Percentiles rank a stretch among this genome's conserved stretches.
Conservation (phyloP, 1,140 invertebrate species). For the Nilaparvata lugens region DNA sequence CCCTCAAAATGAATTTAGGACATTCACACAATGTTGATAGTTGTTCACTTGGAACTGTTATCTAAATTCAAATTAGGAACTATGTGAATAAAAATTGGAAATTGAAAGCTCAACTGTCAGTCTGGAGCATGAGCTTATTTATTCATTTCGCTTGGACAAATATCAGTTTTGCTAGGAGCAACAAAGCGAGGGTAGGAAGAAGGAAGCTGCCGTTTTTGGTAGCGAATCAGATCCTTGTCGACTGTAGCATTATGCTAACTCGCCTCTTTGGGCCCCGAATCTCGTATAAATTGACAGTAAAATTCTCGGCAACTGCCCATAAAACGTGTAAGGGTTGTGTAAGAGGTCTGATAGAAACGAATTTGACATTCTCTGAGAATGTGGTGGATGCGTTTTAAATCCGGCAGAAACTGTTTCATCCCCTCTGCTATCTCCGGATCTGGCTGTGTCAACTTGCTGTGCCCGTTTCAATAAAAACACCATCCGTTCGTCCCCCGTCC, state of each 20-base stretch:
- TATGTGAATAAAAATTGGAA: too few species aligned
- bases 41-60: too few species aligned
- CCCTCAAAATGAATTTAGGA: too few species aligned
- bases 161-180: too few species aligned
- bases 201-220: too few species aligned
- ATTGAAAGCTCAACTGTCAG: too few species aligned
- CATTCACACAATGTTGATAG: too few species aligned
- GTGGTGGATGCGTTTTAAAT: constrained; percentile 5
- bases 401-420: neutral
- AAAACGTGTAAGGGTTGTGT: constrained; percentile 4
- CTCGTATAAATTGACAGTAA: constrained; percentile 6
- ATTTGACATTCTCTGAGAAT: constrained; percentile 5
- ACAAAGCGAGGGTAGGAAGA: too few species aligned
- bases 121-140: too few species aligned
- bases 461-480: neutral
- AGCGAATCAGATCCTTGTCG: neutral
- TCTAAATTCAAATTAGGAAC: too few species aligned
- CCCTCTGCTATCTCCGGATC: neutral
- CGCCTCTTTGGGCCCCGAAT: neutral
- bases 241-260: neutral
- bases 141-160: too few species aligned
- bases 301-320: constrained; percentile 1
- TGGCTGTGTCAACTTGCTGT: neutral
- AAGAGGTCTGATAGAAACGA: constrained; percentile 5
- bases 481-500: neutral